Percentiles rank a stretch among this genome's conserved stretches.
Evolutionary conservation across 2,888 invertebrate genomes (phyloP).

Genomic region (Cephus rjabovi): DNA sequence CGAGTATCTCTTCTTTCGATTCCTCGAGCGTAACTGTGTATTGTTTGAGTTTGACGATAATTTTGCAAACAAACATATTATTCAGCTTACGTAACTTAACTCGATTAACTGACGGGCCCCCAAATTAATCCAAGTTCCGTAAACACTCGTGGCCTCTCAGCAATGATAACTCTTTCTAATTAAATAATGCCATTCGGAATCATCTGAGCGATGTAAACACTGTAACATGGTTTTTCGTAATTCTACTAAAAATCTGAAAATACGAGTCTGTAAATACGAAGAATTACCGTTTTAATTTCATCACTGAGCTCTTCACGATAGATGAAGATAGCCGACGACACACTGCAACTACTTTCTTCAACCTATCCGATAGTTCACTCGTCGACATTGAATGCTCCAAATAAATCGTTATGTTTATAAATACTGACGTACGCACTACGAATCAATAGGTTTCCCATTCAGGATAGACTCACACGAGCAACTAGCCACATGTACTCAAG

Average conservation of each 20-base stretch:
- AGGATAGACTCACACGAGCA: not conserved
- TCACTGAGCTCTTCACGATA: not conserved
- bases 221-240: not conserved
- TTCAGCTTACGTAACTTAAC: too few relatives aligned
- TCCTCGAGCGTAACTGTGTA: too few relatives aligned
- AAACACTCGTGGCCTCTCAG: not conserved
- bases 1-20: too few relatives aligned
- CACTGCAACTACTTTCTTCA: not conserved
- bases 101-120: too few relatives aligned
- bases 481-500: not conserved
- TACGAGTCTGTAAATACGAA: not conserved
- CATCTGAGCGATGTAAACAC: not conserved
- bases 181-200: not conserved
- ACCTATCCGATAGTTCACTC: not conserved
- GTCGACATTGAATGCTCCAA: not conserved
- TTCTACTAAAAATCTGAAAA: not conserved
- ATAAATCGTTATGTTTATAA: not conserved
- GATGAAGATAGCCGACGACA: not conserved
- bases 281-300: not conserved
- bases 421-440: not conserved
- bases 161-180: not conserved
- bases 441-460: not conserved
- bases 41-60: too few relatives aligned
- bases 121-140: not conserved
- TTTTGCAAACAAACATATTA: too few relatives aligned